Conservation (phyloP, 2,797 vertebrate species). For the Sebastes iracundus region DNA sequence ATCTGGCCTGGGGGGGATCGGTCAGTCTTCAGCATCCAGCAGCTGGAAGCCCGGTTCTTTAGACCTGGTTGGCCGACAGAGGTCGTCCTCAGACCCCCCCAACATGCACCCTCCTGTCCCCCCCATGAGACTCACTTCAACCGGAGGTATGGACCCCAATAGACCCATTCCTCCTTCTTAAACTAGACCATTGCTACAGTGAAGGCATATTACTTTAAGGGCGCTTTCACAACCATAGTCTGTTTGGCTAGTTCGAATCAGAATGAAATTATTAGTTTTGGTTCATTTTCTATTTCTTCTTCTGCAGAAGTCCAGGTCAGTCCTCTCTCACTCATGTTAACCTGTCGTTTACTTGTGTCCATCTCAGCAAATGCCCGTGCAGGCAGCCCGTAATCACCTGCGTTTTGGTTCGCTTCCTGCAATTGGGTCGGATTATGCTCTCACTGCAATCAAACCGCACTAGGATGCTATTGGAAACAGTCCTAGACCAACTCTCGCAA, state of each 20-base stretch:
- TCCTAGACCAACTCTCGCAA: too few relatives aligned
- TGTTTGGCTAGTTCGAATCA: too few relatives aligned
- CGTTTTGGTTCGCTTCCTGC: too few relatives aligned
- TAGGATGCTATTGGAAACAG: too few relatives aligned
- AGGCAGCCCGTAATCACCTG: too few relatives aligned
- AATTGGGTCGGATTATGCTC: too few relatives aligned
- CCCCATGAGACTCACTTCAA: constrained; percentile 90
- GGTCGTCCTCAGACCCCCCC: constrained; percentile 98
- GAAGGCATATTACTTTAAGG: neutral
- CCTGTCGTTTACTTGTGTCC: too few relatives aligned
- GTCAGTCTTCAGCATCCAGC: constrained; percentile 86
- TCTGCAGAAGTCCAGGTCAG: too few relatives aligned
- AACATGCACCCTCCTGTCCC: constrained; percentile 95
- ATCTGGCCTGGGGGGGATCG: constrained; percentile 83
- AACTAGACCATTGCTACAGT: neutral
- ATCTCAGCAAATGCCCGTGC: fast-evolving
- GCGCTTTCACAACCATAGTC: too few relatives aligned
- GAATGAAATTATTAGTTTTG: too few relatives aligned
- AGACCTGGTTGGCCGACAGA: constrained; percentile 91
- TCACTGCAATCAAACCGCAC: fast-evolving
- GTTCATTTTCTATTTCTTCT: too few relatives aligned
- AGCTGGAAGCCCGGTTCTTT: constrained; percentile 92
- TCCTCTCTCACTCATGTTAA: too few relatives aligned
- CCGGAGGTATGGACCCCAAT: constrained; percentile 84
- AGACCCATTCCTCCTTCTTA: neutral